Conservation (phyloP, 2,113 vertebrate genomes). For the Turdus rufiventris region DNA sequence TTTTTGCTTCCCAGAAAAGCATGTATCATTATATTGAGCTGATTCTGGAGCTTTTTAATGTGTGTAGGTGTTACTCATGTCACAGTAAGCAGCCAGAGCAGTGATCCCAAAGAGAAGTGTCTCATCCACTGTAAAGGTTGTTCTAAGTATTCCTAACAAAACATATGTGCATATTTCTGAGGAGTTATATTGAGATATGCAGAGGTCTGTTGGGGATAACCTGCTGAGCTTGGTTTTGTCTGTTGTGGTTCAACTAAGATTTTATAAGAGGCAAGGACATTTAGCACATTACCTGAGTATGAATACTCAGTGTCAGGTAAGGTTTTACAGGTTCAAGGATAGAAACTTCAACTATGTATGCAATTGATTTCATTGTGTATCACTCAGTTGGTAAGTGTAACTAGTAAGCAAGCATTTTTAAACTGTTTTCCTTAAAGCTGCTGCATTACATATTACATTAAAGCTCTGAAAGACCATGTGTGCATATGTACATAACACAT, state of each 20-base stretch:
- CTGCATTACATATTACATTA: not conserved
- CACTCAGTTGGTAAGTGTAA: not conserved
- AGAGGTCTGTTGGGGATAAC: not conserved
- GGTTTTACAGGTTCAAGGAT: not conserved
- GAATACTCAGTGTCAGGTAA: not conserved
- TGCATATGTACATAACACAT: not conserved
- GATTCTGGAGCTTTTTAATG: not conserved
- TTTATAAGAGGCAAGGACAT: not conserved
- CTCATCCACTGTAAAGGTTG: not conserved
- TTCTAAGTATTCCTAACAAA: not conserved
- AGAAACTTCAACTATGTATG: not conserved
- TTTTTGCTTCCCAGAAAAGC: not conserved
- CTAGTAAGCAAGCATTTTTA: not conserved
- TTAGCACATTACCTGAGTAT: not conserved
- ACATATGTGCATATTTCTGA: not conserved
- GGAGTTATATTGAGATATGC: not conserved
- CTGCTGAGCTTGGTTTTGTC: not conserved
- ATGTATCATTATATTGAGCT: not conserved
- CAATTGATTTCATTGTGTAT: not conserved
- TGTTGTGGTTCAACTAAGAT: not conserved
- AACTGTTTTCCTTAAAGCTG: not conserved
- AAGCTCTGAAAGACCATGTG: not conserved
- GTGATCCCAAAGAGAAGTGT: not conserved
- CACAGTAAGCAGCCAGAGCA: not conserved
- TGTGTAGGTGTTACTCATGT: not conserved